Evolutionary conservation across 2,113 vertebrate species (phyloP).

Genomic region (Tyto alba): DNA sequence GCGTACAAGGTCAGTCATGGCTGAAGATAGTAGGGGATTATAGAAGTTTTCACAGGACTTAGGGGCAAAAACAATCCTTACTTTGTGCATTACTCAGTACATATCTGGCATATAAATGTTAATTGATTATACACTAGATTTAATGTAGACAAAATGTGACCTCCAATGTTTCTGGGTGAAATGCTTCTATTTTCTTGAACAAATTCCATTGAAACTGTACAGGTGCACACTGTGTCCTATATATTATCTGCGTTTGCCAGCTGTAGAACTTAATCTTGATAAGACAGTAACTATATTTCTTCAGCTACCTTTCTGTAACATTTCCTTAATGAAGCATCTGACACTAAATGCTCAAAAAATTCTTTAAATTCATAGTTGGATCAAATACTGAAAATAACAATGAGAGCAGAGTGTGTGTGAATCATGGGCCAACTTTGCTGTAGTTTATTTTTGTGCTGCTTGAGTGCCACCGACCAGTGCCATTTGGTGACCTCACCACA

Average conservation of each 20-base stretch:
- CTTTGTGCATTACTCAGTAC: slow-evolving; percentile 54
- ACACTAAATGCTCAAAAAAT: neutral
- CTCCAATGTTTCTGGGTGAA: slow-evolving; percentile 53
- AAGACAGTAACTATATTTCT: neutral
- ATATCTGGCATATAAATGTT: slow-evolving; percentile 60
- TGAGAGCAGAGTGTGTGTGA: neutral
- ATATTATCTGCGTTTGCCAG: neutral
- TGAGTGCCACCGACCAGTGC: neutral
- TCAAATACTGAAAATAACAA: slow-evolving; percentile 4
- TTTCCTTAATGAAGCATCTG: neutral
- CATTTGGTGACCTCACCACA: neutral
- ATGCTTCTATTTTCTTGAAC: slow-evolving; percentile 57
- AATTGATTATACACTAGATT: slow-evolving; percentile 66
- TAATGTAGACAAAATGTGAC: slow-evolving; percentile 64
- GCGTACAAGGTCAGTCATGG: slow-evolving; percentile 28
- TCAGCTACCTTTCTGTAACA: neutral
- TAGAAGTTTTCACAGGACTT: slow-evolving; percentile 25
- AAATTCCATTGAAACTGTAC: slow-evolving; percentile 49
- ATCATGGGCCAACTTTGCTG: neutral
- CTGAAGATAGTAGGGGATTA: slow-evolving; percentile 34
- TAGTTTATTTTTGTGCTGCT: slow-evolving; percentile 38
- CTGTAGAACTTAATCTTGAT: neutral
- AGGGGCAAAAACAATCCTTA: slow-evolving; percentile 21
- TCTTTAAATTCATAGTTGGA: neutral
- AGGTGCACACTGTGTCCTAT: slow-evolving; percentile 31